phyloP scores from a whole-genome alignment of 1,140 invertebrate species.

The Drosophila pallidifrons region DNA sequence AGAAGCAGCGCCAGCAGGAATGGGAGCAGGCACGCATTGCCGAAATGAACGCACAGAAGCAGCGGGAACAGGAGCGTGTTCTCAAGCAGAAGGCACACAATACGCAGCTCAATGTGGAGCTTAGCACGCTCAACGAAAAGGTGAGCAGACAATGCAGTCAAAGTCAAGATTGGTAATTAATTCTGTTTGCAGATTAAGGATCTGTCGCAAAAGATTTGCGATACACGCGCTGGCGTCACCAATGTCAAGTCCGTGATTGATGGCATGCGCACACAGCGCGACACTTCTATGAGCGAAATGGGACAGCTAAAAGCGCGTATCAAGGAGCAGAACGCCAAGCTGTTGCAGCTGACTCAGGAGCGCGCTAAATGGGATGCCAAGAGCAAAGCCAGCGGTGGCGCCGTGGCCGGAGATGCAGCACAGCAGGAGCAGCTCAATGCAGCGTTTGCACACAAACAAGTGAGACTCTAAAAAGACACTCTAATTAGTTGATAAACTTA shows the following conservation, averaged over 20 bases:
- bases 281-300: conserved; percentile 95
- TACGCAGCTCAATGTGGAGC: conserved; percentile 89
- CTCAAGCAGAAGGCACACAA: conserved; percentile 96
- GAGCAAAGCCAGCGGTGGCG: conserved; percentile 79
- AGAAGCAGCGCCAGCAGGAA: conserved; percentile 96
- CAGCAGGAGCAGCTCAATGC: conserved; percentile 80
- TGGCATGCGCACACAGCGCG: conserved; percentile 96
- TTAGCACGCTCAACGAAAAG: conserved; percentile 89
- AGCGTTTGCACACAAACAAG: conserved; percentile 83
- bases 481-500: not conserved
- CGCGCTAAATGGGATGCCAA: conserved; percentile 93
- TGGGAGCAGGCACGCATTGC: conserved; percentile 97
- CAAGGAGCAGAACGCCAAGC: conserved; percentile 93
- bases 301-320: conserved; percentile 93
- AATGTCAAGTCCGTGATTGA: conserved; percentile 98
- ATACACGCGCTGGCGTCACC: conserved; percentile 95
- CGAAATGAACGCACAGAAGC: conserved; percentile 93
- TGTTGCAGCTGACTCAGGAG: conserved; percentile 93
- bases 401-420: conserved; percentile 46
- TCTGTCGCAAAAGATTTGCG: conserved; percentile 94
- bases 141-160: conserved; percentile 60
- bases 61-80: conserved; percentile 95
- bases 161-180: not conserved
- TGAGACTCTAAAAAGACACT: conserved; percentile 7
- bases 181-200: conserved; percentile 88